phyloP scores from a whole-genome alignment of 1,140 invertebrate genomes.

The Polyergus mexicanus region DNA sequence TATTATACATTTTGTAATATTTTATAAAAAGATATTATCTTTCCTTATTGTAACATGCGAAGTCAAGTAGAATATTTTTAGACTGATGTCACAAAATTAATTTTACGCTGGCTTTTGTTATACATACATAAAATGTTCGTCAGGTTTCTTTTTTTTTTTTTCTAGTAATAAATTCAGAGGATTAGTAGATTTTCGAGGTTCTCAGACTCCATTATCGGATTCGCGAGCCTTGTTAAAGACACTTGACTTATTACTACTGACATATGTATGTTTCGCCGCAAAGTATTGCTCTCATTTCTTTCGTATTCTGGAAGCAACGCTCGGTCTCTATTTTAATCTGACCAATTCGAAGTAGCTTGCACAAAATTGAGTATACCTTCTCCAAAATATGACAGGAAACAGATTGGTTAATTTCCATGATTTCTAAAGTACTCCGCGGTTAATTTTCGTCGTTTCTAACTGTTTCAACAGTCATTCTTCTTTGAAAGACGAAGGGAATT shows the following conservation, averaged over 20 bases:
- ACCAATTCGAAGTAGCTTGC: neutral
- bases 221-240: neutral
- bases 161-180: neutral
- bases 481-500: neutral
- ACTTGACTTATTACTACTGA: neutral
- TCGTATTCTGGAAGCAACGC: neutral
- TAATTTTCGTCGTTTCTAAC: neutral
- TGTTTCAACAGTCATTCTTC: neutral
- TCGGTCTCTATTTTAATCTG: neutral
- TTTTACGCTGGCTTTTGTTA: neutral
- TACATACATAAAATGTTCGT: neutral
- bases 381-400: neutral
- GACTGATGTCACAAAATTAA: neutral
- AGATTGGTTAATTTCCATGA: constrained; percentile 29
- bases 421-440: neutral
- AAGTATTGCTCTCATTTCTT: neutral
- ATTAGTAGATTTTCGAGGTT: neutral
- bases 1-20: neutral
- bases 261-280: neutral
- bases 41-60: neutral
- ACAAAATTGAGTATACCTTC: neutral
- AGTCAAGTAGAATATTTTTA: neutral
- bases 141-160: neutral
- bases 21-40: too few species aligned
- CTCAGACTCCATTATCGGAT: constrained; percentile 24